phyloP scores from a whole-genome alignment of 2,888 invertebrate species.

The Drosophila paramelanica region DNA sequence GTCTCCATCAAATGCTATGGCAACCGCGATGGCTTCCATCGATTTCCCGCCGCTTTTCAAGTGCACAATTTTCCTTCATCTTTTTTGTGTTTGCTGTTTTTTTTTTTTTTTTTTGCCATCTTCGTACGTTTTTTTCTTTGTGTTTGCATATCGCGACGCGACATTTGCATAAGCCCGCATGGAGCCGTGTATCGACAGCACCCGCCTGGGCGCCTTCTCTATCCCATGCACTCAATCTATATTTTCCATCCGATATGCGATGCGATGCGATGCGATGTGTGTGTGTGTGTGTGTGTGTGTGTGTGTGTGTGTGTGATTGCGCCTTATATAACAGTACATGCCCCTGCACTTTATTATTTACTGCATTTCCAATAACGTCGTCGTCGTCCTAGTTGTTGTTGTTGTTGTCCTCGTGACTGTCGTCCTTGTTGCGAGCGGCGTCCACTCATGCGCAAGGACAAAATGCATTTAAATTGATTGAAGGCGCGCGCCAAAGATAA shows the following conservation, averaged over 20 bases:
- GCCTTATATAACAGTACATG: constrained; percentile 34
- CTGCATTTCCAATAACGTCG: constrained; percentile 70
- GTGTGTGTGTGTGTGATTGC: constrained; percentile 18
- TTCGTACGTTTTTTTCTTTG: constrained; percentile 4
- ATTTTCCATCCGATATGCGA: constrained; percentile 42
- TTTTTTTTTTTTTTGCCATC: neutral
- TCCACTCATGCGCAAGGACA: constrained; percentile 76
- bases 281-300: constrained; percentile 16
- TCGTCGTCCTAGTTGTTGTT: constrained; percentile 3
- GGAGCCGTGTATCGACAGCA: constrained; percentile 45
- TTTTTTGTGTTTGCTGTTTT: neutral
- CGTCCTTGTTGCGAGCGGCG: constrained; percentile 50
- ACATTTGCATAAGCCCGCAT: constrained; percentile 75
- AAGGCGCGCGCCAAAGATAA: constrained; percentile 69
- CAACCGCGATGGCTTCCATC: constrained; percentile 45
- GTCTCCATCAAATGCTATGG: constrained; percentile 41
- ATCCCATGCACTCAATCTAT: constrained; percentile 30
- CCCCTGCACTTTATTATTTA: constrained; percentile 68
- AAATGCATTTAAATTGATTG: constrained; percentile 77
- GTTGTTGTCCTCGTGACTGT: constrained; percentile 10
- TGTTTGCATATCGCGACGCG: constrained; percentile 63
- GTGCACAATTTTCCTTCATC: constrained; percentile 42
- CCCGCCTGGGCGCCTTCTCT: constrained; percentile 7
- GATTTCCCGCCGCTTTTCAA: constrained; percentile 57
- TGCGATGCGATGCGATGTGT: constrained; percentile 15